A percentile compares a stretch with the other conserved stretches of the same genome.
Conservation (phyloP, 30 jellyfish, hydroid and myxozoan genomes). For the Hydractinia echinata region DNA sequence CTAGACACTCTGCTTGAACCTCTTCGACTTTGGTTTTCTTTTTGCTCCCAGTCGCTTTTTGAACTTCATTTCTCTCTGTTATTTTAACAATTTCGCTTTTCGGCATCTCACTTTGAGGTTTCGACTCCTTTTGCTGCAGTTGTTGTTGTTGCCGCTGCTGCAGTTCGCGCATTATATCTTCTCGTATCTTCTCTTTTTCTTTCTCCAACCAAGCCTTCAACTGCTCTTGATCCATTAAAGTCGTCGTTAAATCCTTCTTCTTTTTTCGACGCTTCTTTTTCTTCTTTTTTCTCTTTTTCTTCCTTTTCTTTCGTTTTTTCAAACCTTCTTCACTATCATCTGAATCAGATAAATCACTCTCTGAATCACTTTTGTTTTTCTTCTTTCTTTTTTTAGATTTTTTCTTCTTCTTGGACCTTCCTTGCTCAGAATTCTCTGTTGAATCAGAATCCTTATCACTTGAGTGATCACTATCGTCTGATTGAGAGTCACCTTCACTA, state of each 20-base stretch:
- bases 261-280: not conserved
- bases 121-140: not conserved
- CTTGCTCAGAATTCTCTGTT: no score
- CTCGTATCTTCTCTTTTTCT: not conserved
- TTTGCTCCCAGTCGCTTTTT: not conserved
- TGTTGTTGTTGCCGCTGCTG: not conserved
- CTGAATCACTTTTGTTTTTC: not conserved
- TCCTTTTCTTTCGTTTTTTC: not conserved
- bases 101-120: not conserved
- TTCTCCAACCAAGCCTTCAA: not conserved
- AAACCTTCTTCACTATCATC: not conserved
- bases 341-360: not conserved
- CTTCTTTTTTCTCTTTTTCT: not conserved
- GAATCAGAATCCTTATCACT: no score
- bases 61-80: not conserved
- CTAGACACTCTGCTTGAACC: not conserved
- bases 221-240: not conserved
- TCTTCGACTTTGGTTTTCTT: not conserved
- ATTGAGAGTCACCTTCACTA: no score
- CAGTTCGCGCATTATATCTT: not conserved
- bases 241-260: not conserved
- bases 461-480: no score
- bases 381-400: not conserved
- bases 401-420: slow-evolving; percentile 6
- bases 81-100: not conserved